phyloP scores from a whole-genome alignment of 2,113 vertebrate species.

The Poecilia latipinna region DNA sequence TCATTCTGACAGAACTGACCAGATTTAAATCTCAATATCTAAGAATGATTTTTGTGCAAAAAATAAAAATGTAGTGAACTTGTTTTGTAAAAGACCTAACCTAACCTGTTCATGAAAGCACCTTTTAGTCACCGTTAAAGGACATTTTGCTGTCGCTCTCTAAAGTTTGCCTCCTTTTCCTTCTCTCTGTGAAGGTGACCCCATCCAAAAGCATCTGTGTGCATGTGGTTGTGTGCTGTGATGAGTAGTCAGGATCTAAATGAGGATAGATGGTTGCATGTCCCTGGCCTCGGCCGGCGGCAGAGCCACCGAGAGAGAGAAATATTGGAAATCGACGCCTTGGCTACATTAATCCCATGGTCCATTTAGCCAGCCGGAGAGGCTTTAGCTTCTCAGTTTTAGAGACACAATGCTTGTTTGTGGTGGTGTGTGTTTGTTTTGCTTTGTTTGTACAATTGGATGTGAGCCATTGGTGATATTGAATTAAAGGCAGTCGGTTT shows the following conservation, averaged over 20 bases:
- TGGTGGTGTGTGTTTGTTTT: slow-evolving; percentile 33
- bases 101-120: too few species aligned
- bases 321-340: slow-evolving; percentile 80
- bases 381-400: slow-evolving; percentile 63
- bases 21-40: too few species aligned
- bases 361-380: slow-evolving; percentile 72
- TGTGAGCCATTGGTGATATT: slow-evolving; percentile 44
- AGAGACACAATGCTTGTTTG: slow-evolving; percentile 52
- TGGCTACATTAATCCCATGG: slow-evolving; percentile 79
- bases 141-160: slow-evolving; percentile 60
- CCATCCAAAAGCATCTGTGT: slow-evolving; percentile 34
- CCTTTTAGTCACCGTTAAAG: slow-evolving; percentile 29
- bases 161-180: slow-evolving; percentile 55
- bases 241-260: slow-evolving; percentile 75
- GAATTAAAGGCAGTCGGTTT: slow-evolving; percentile 42
- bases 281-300: slow-evolving; percentile 69
- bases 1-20: too few species aligned
- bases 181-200: slow-evolving; percentile 75
- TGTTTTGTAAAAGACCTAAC: too few species aligned
- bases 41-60: too few species aligned
- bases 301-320: slow-evolving; percentile 58
- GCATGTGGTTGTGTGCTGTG: slow-evolving; percentile 41
- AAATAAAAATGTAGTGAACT: too few species aligned
- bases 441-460: slow-evolving; percentile 38
- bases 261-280: slow-evolving; percentile 78